A percentile compares a stretch with the other conserved stretches of the same genome.
phyloP scores from a whole-genome alignment of 2,888 invertebrate genomes.

The Octonoba sinensis region DNA sequence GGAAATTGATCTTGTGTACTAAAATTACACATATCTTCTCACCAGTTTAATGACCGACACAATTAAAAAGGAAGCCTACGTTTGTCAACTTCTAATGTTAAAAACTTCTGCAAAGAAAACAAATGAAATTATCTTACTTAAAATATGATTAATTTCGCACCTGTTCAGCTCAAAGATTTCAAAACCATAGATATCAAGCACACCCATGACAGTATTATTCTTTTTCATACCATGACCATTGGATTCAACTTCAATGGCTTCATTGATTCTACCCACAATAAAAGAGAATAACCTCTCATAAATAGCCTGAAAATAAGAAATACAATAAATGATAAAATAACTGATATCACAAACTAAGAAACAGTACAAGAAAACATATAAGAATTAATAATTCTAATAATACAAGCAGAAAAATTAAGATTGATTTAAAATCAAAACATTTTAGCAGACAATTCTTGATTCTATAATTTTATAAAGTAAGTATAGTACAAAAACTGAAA shows the following conservation, averaged over 20 bases:
- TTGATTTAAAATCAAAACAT: background rate
- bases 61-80: too few species aligned
- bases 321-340: background rate
- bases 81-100: too few species aligned
- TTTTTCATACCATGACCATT: slow-evolving; percentile 73
- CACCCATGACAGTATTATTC: slow-evolving; percentile 88
- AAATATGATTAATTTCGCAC: slow-evolving; percentile 71
- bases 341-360: background rate
- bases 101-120: too few species aligned
- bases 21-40: too few species aligned
- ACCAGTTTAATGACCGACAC: too few species aligned
- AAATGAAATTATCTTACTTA: background rate
- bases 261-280: slow-evolving; percentile 93
- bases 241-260: slow-evolving; percentile 84
- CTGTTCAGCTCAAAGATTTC: slow-evolving; percentile 97
- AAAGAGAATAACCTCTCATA: slow-evolving; percentile 95
- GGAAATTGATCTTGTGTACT: too few species aligned
- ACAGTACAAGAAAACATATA: background rate
- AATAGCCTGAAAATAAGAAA: slow-evolving; percentile 77
- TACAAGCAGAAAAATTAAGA: background rate
- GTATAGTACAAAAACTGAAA: too few species aligned
- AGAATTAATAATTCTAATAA: background rate
- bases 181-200: slow-evolving; percentile 98
- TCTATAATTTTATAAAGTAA: too few species aligned
- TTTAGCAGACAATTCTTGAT: too few species aligned